Base-by-base conservation (phyloP, 2,888 invertebrate species). In the Operophtera brumata region DNA sequence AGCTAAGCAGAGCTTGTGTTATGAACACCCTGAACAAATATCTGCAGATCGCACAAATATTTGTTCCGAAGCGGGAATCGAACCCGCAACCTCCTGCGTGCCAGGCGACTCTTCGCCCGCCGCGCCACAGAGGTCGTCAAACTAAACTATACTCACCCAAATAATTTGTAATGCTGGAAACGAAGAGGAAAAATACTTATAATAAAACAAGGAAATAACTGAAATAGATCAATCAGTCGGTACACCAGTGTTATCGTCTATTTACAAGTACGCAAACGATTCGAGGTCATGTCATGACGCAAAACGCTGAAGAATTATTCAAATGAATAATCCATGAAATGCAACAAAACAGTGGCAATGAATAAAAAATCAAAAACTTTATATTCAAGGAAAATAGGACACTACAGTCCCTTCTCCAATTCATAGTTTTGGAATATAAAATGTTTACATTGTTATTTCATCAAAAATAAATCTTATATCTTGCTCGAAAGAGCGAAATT, bases 381-480 rank as follows among this genome's bases (percentile, higher is more conserved):
- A 59, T 49, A 65, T 68, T 64, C 63, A 55, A 53, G 34, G 43
- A 55, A 61, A 62, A 62, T 64, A 52, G 63, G 47, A 34, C 65
- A 62, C 59, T 54, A 55, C 49, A 64, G 54, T 53, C 54, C 62
- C 57, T 49, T 54, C 37, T 35, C 47, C 2, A 46, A 55, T 45
- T 50, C 35, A 47, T 41, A 54, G 43, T 30, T 54, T 53, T 43
- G 41, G 39, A 47, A 44, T 54, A 28, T 30, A 39, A 47, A 51
- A 26, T 34, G 14, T 35, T 36, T 30, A 30, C 9, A 6, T 36
- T 47, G 20, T 28, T 20, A 32, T n/a, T n/a, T n/a, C n/a, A n/a
- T n/a, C 40, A 8, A 45, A 45, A 34, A 34, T 41, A 46, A 28
- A 35, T 54, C 45, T 30, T 50, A 43, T 48, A 39, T 37, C 30